phyloP scores from a whole-genome alignment of 2,888 invertebrate genomes.

The Conomelus anceps region DNA sequence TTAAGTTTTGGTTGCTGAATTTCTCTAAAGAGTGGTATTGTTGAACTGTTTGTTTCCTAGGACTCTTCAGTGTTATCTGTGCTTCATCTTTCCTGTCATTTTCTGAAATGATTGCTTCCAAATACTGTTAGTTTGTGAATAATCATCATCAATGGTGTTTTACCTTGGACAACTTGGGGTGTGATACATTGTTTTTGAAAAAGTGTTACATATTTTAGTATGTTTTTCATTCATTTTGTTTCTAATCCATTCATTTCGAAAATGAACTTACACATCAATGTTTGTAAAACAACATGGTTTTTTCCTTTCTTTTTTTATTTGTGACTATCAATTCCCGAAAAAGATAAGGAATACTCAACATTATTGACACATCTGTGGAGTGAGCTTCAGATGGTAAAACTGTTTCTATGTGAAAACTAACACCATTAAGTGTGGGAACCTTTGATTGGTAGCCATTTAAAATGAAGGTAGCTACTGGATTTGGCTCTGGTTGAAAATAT shows the following conservation, averaged over 20 bases:
- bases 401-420: not conserved
- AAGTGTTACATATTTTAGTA: not conserved
- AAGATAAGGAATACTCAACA: not conserved
- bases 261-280: not conserved
- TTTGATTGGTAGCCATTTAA: not conserved
- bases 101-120: not conserved
- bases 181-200: not conserved
- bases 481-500: no score
- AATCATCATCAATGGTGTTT: not conserved
- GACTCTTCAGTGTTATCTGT: not conserved
- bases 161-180: not conserved
- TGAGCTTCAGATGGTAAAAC: not conserved
- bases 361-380: not conserved
- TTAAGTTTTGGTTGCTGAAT: not conserved
- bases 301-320: not conserved
- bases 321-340: not conserved
- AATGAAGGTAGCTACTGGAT: no score
- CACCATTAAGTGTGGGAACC: not conserved
- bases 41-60: constrained; percentile 5
- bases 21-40: not conserved
- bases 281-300: not conserved
- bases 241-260: not conserved
- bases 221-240: not conserved
- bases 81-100: not conserved
- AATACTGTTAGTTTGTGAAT: not conserved